Evolutionary conservation across 2,888 invertebrate species (phyloP).

Genomic region (Chesias legatella): DNA sequence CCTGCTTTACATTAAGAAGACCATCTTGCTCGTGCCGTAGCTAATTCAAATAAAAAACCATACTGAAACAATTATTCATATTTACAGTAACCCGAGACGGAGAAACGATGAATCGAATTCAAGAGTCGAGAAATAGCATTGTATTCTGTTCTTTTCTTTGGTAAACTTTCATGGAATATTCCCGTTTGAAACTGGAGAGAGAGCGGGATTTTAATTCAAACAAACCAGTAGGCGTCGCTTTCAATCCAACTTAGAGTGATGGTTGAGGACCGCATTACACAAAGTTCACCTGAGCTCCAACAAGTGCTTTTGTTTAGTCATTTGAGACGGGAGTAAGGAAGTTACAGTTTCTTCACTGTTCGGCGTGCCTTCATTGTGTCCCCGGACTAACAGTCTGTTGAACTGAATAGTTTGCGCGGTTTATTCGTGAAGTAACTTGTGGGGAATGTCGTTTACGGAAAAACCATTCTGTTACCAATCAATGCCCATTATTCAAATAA

Average conservation of each 20-base stretch:
- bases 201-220: slow-evolving; percentile 33
- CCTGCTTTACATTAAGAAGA: too few relatives aligned
- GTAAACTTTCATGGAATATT: neutral
- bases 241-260: slow-evolving; percentile 41
- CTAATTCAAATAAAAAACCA: too few relatives aligned
- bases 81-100: too few relatives aligned
- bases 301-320: slow-evolving; percentile 51
- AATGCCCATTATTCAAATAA: too few relatives aligned
- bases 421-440: neutral
- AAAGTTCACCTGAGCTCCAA: slow-evolving; percentile 37
- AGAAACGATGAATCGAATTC: too few relatives aligned
- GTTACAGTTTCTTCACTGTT: slow-evolving; percentile 13
- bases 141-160: too few relatives aligned
- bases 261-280: slow-evolving; percentile 36
- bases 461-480: too few relatives aligned
- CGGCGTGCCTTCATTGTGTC: slow-evolving; percentile 24
- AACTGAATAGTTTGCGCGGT: slow-evolving; percentile 17
- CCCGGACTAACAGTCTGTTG: slow-evolving; percentile 23
- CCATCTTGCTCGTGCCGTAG: too few relatives aligned
- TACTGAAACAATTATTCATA: too few relatives aligned
- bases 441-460: neutral
- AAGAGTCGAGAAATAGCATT: too few relatives aligned
- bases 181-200: slow-evolving; percentile 3
- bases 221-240: slow-evolving; percentile 27
- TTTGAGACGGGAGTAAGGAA: slow-evolving; percentile 34